phyloP scores from a whole-genome alignment of 2,113 vertebrate genomes.

The Thunnus thynnus region DNA sequence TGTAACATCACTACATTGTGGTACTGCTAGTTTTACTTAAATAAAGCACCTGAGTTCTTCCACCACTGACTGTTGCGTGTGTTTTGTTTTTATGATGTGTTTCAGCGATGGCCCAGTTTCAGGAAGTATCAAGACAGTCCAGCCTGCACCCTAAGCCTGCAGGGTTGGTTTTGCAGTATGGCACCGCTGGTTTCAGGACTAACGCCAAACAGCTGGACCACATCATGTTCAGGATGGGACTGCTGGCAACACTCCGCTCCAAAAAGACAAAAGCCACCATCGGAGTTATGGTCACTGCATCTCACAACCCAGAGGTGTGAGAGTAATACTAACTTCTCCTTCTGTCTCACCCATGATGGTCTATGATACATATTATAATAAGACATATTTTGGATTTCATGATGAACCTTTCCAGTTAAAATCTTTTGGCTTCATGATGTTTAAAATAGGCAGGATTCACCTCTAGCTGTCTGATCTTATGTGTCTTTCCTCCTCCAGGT shows the following conservation, averaged over 20 bases:
- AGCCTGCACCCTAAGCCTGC: constrained; percentile 85
- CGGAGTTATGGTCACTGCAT: constrained; percentile 96
- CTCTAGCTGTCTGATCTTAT: neutral
- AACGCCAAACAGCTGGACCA: constrained; percentile 90
- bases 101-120: constrained; percentile 80
- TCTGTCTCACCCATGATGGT: neutral
- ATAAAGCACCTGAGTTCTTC: neutral
- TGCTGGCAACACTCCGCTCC: constrained; percentile 91
- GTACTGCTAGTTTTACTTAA: too few relatives aligned
- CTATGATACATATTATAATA: too few relatives aligned
- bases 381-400: neutral
- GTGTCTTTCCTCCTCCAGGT: neutral
- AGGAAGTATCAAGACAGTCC: constrained; percentile 83
- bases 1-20: too few relatives aligned
- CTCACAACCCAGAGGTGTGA: constrained; percentile 95
- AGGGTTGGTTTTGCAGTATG: constrained; percentile 90
- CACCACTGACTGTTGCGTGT: neutral
- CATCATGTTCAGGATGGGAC: constrained; percentile 95
- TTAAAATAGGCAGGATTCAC: neutral
- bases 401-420: too few relatives aligned
- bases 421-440: too few relatives aligned
- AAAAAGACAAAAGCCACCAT: constrained; percentile 88
- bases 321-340: neutral
- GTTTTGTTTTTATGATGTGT: neutral
- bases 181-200: constrained; percentile 93